A percentile compares a stretch with the other conserved stretches of the same genome.
phyloP scores from a whole-genome alignment of 2,888 invertebrate genomes.

The Endomychus coccineus region DNA sequence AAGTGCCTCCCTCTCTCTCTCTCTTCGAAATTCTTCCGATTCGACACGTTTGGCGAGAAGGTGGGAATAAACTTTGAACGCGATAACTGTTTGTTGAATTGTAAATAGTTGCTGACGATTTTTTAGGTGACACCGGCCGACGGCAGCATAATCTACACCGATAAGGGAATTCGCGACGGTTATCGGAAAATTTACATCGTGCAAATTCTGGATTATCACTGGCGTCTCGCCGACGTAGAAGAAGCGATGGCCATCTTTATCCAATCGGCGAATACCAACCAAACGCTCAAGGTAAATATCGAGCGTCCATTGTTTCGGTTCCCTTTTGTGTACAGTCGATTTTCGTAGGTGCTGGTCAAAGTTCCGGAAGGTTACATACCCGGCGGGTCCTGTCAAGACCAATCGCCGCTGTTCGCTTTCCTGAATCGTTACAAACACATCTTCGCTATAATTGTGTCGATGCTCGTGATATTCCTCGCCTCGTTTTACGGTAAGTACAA shows the following conservation, averaged over 20 bases:
- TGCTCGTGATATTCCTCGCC: conserved; percentile 35
- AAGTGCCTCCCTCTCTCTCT: too few species aligned
- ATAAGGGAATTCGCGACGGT: conserved; percentile 24
- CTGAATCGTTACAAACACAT: conserved; percentile 25
- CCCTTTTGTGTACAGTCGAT: too few species aligned
- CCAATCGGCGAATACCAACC: conserved; percentile 34
- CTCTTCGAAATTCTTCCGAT: too few species aligned
- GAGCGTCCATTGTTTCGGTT: too few species aligned
- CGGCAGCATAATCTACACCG: conserved; percentile 34
- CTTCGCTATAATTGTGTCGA: conserved; percentile 23
- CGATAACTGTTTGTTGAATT: too few species aligned
- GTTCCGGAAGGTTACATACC: conserved; percentile 16
- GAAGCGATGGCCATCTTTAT: conserved; percentile 38
- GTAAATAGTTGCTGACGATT: too few species aligned
- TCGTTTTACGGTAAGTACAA: conserved; percentile 40
- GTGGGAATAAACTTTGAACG: too few species aligned
- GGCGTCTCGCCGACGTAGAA: conserved; percentile 37
- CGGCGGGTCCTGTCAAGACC: conserved; percentile 9
- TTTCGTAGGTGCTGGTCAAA: conserved; percentile 17
- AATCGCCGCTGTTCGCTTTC: conserved; percentile 21
- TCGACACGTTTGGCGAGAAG: too few species aligned
- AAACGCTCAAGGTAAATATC: conserved; percentile 21
- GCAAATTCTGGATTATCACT: conserved; percentile 39
- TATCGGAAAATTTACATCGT: conserved; percentile 27
- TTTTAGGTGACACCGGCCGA: too few species aligned